Percentiles rank a stretch among this genome's conserved stretches.
Conservation (phyloP, 1,140 invertebrate genomes). For the Zaprionus ghesquierei region DNA sequence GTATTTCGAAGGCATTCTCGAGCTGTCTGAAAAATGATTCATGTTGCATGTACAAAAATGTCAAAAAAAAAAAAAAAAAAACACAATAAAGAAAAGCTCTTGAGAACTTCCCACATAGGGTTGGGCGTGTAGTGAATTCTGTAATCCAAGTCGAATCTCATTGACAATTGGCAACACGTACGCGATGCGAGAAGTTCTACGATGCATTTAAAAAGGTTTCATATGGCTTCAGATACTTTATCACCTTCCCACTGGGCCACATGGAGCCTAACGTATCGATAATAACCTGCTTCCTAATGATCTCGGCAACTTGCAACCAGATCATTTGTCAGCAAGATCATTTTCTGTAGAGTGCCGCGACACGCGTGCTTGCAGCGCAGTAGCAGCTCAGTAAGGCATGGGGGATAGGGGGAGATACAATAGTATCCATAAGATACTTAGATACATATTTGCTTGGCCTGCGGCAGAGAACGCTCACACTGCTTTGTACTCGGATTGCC, state of each 20-base stretch:
- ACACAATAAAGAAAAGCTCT: not conserved
- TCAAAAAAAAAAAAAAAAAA: not conserved
- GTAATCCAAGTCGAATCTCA: constrained; percentile 10
- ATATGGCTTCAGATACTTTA: constrained; percentile 5
- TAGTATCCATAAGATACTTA: constrained; percentile 16
- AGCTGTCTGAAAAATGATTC: constrained; percentile 19
- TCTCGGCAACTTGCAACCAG: not conserved
- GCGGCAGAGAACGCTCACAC: not conserved
- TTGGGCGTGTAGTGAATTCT: constrained; percentile 14
- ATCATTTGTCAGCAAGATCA: constrained; percentile 30
- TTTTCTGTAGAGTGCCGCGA: not conserved
- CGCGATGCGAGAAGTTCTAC: not conserved
- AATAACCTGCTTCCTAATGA: constrained; percentile 10
- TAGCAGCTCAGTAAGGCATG: not conserved
- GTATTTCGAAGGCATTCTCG: constrained; percentile 14
- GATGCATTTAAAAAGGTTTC: not conserved
- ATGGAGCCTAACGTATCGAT: constrained; percentile 1
- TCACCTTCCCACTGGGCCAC: not conserved
- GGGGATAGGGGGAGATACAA: not conserved
- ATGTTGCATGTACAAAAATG: not conserved
- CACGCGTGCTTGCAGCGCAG: not conserved
- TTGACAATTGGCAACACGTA: constrained; percentile 38
- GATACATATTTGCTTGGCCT: constrained; percentile 25
- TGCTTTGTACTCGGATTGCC: constrained; percentile 19
- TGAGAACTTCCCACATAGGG: constrained; percentile 1